Percentiles rank a stretch among this genome's conserved stretches.
Conservation (phyloP, 1,140 invertebrate species). For the Musca domestica region DNA sequence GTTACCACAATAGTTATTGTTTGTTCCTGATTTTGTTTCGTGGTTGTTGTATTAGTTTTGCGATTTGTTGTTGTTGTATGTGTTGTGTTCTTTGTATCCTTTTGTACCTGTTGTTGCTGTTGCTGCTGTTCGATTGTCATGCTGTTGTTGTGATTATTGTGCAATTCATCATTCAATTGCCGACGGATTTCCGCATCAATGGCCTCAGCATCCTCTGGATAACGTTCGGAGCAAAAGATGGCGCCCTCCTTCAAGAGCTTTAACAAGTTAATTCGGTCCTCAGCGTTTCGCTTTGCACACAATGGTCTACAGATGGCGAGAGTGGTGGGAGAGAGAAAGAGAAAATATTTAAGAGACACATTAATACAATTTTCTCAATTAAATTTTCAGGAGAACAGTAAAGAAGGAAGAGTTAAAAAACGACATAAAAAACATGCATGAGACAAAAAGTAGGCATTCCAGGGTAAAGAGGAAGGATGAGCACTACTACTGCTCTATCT, state of each 20-base stretch:
- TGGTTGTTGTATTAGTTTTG: conserved; percentile 37
- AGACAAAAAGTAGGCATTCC: neutral
- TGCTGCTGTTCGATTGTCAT: conserved; percentile 33
- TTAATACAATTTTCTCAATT: neutral
- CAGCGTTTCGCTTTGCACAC: conserved; percentile 76
- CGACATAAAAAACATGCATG: neutral
- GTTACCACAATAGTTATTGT: conserved; percentile 18
- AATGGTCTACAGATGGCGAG: conserved; percentile 57
- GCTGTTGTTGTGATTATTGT: conserved; percentile 1
- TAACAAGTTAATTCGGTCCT: conserved; percentile 78
- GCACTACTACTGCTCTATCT: neutral
- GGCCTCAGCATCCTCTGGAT: conserved; percentile 51
- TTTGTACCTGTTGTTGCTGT: conserved; percentile 27
- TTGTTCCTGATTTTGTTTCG: conserved; percentile 21
- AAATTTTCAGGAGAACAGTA: neutral
- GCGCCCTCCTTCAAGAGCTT: conserved; percentile 55
- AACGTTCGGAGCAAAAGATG: conserved; percentile 51
- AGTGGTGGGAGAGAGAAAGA: neutral
- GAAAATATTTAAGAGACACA: neutral
- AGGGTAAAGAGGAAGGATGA: neutral
- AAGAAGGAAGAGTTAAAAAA: neutral
- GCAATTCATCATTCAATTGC: conserved; percentile 40
- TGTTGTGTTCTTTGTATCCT: conserved; percentile 21
- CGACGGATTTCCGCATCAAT: conserved; percentile 49
- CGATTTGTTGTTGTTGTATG: conserved; percentile 29